A percentile compares a stretch with the other conserved stretches of the same genome.
phyloP scores from a whole-genome alignment of 2,113 vertebrate genomes.

The Stomatorhinus ivindoensis region DNA sequence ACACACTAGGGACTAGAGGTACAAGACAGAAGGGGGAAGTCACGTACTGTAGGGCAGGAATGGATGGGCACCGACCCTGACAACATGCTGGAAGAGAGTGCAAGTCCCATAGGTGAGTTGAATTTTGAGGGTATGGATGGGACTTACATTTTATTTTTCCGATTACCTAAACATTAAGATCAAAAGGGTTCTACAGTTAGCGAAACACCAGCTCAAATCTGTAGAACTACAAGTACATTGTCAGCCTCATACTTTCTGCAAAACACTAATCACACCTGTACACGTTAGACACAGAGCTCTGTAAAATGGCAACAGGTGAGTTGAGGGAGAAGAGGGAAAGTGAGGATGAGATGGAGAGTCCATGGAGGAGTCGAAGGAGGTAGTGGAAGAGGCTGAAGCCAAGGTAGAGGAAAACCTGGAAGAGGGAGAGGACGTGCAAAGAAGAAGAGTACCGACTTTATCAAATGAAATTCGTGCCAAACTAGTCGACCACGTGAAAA shows the following conservation, averaged over 20 bases:
- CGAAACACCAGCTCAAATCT: neutral
- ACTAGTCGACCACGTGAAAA: neutral
- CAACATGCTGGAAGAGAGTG: neutral
- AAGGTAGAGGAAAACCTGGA: neutral
- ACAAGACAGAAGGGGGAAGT: neutral
- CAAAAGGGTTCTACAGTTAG: neutral
- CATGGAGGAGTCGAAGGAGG: neutral
- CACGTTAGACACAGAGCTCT: too few relatives aligned
- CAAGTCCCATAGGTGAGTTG: neutral
- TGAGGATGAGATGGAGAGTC: neutral
- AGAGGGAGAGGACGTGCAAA: too few relatives aligned
- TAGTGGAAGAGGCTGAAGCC: neutral
- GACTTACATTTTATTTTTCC: neutral
- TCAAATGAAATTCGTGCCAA: neutral
- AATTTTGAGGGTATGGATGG: neutral
- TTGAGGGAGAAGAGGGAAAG: neutral
- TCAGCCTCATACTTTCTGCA: too few relatives aligned
- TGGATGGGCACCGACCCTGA: neutral
- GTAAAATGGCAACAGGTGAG: too few relatives aligned
- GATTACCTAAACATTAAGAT: neutral
- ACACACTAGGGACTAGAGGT: neutral
- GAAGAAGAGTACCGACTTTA: neutral
- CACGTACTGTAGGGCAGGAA: neutral
- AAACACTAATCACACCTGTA: too few relatives aligned
- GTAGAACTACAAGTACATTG: too few relatives aligned